Evolutionary conservation across 2,888 invertebrate genomes (phyloP), one percentile per base, ranked within the genome.

Genomic region (Eupeodes luniger): DNA sequence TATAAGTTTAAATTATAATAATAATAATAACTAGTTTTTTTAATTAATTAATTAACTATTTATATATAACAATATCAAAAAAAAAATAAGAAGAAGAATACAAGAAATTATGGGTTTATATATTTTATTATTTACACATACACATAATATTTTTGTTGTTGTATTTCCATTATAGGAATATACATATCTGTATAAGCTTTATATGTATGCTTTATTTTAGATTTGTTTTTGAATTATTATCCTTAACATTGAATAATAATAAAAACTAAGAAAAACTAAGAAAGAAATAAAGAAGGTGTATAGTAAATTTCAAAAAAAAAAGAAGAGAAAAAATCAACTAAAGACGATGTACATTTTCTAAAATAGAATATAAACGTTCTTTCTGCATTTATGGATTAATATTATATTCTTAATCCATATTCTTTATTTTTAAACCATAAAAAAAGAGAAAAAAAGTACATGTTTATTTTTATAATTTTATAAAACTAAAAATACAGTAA

Each of bases 1-100:
- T 89, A 81, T 82, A 85, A 79, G 70, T 80, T 89, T 88, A 89
- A 80, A 80, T 85, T 89, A 78, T 85, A 77, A 74, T 85, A 83
- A 78, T 85, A 77, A 75, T 85, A 83, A 77, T 82, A 80, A 87
- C 85, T 85, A 83, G 76, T 76, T 81, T 49, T 49, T 49, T 67
- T 51, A 40, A 40, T 40, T 80, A 66, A 75, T 74, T 82, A 74
- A 82, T 88, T 79, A 78, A 85, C 89, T 89, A 81, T 70, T 74
- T 84, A 72, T 78, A 57, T 81, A 75, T 89, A 86, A 84, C 81
- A 90, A 90, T 83, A 90, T 89, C 83, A 85, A 89, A 61, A 70
- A 81, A 19, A 86, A 59, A 27, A 27, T 27, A 64, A 75, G 55
- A 81, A 49, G 36, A 75, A 72, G 85, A 75, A 77, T 75, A 81